phyloP scores from a whole-genome alignment of 2,113 vertebrate genomes.

The Pseudolaguvia tuberculata region DNA sequence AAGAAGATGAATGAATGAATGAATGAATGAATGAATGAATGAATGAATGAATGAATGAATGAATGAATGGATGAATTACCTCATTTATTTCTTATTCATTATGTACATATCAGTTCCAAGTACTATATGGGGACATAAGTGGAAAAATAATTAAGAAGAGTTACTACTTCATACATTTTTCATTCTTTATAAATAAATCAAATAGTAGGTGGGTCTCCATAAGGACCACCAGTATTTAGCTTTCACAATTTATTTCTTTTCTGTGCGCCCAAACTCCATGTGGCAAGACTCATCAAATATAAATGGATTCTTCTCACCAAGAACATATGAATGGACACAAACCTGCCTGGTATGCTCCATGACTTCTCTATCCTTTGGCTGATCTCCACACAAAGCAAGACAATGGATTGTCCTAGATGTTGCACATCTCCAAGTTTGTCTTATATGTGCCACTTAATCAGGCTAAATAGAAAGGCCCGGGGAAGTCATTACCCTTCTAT shows the following conservation, averaged over 20 bases:
- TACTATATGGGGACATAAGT: too few species aligned
- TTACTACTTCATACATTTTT: too few species aligned
- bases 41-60: too few species aligned
- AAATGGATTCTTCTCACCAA: conserved; percentile 18
- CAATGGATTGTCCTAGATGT: conserved; percentile 41
- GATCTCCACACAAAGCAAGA: conserved; percentile 25
- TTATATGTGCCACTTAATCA: conserved; percentile 48
- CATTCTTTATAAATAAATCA: too few species aligned
- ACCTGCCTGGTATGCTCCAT: conserved; percentile 2
- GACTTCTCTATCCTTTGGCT: conserved; percentile 10
- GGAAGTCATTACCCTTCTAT: conserved; percentile 55
- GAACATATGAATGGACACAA: conserved; percentile 6
- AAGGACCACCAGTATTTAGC: neutral
- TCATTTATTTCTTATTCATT: too few species aligned
- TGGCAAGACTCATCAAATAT: neutral
- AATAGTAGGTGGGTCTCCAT: too few species aligned
- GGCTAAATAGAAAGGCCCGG: conserved; percentile 49
- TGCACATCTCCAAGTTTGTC: conserved; percentile 36
- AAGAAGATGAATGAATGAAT: too few species aligned
- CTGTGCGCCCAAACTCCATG: neutral
- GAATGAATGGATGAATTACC: too few species aligned
- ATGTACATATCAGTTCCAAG: too few species aligned
- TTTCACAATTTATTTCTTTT: neutral
- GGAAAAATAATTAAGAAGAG: too few species aligned
- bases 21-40: too few species aligned